Percentiles rank a stretch among this genome's conserved stretches.
phyloP scores from a whole-genome alignment of 2,113 vertebrate genomes.

The Fulmarus glacialis region DNA sequence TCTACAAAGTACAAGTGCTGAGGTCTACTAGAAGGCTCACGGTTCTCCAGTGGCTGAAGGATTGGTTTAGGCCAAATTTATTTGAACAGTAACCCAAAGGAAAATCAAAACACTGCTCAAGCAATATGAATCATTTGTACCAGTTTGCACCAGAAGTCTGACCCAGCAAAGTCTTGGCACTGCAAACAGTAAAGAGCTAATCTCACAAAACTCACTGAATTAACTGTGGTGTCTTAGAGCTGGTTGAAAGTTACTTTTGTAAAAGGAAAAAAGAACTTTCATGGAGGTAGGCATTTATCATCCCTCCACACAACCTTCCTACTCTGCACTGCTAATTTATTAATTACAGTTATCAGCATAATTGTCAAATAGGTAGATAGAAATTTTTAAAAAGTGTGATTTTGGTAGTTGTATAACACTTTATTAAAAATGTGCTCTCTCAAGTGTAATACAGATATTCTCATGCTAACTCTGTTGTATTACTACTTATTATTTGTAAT shows the following conservation, averaged over 20 bases:
- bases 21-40: background rate
- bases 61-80: background rate
- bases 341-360: conserved; percentile 9
- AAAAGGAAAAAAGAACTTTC: background rate
- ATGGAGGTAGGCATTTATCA: background rate
- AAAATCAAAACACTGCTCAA: background rate
- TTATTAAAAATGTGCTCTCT: conserved; percentile 4
- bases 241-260: background rate
- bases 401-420: background rate
- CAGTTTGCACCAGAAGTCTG: background rate
- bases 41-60: background rate
- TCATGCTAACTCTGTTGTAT: background rate
- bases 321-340: background rate
- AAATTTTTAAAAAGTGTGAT: background rate
- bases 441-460: conserved; percentile 11
- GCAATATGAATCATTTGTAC: background rate
- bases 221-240: background rate
- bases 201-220: background rate
- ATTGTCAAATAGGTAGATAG: background rate
- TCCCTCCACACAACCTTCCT: background rate
- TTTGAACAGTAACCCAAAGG: background rate
- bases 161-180: background rate
- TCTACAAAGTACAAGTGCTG: background rate
- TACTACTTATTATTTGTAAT: background rate
- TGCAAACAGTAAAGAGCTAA: background rate